Conservation (phyloP, 2,113 vertebrate genomes). For the Ailurus styani region DNA sequence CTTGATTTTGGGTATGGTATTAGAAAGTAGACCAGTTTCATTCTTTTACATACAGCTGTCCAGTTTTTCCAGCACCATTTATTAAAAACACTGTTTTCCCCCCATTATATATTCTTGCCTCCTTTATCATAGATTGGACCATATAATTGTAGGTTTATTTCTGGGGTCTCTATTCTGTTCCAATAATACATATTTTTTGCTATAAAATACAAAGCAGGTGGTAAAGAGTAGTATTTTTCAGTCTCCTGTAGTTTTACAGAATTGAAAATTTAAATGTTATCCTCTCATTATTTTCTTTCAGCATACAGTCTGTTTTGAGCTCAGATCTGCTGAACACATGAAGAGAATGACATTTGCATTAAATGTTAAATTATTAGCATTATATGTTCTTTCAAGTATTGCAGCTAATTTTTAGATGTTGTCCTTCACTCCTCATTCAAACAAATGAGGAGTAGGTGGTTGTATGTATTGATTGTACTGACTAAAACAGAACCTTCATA, state of each 20-base stretch:
- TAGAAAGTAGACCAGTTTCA: not conserved
- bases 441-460: not conserved
- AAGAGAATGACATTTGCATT: not conserved
- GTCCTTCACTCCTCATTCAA: not conserved
- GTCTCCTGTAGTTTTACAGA: not conserved
- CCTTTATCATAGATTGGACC: not conserved
- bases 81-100: not conserved
- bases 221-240: not conserved
- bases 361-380: conserved; percentile 20
- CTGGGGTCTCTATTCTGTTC: not conserved
- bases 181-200: not conserved
- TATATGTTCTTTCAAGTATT: conserved; percentile 21
- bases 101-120: not conserved
- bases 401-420: not conserved
- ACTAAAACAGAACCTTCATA: not conserved
- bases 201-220: not conserved
- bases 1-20: not conserved
- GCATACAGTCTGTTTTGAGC: not conserved
- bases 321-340: not conserved
- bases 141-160: not conserved
- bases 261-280: not conserved
- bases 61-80: not conserved
- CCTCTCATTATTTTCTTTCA: not conserved
- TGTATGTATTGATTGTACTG: not conserved
- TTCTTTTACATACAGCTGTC: not conserved